Evolutionary conservation across 2,113 vertebrate species (phyloP).

Genomic region (Bujurquina vittata): DNA sequence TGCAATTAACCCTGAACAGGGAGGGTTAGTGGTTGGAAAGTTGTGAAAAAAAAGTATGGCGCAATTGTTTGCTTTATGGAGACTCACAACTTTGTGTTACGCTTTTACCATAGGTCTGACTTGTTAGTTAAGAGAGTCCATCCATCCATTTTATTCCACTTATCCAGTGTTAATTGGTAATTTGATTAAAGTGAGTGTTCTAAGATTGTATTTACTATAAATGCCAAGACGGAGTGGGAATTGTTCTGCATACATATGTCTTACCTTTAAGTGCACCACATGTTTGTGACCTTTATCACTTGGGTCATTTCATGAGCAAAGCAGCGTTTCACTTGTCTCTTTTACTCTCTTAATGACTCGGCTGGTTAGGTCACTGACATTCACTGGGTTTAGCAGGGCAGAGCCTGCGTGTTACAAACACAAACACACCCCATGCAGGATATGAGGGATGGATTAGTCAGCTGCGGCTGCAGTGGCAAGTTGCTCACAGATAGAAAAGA

Average conservation of each 20-base stretch:
- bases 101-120: constrained; percentile 11
- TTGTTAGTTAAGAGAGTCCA: not conserved
- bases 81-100: constrained; percentile 58
- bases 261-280: not conserved
- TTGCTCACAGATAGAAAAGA: constrained; percentile 77
- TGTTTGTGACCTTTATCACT: not conserved
- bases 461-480: constrained; percentile 58
- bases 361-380: constrained; percentile 36
- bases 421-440: constrained; percentile 64
- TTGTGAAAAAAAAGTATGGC: constrained; percentile 70
- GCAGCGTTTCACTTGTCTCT: constrained; percentile 30
- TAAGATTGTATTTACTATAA: not conserved
- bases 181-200: not conserved
- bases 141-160: too few species aligned
- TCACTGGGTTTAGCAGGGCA: constrained; percentile 25
- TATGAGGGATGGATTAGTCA: constrained; percentile 67
- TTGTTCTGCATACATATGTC: not conserved
- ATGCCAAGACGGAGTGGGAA: not conserved
- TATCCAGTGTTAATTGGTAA: not conserved
- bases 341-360: constrained; percentile 27
- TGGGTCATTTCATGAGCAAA: not conserved
- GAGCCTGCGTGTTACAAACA: constrained; percentile 41
- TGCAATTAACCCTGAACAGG: constrained; percentile 61
- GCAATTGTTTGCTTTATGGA: constrained; percentile 69
- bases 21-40: constrained; percentile 68